Evolutionary conservation across 2,113 vertebrate genomes (phyloP).

Genomic region (Silurus asotus): DNA sequence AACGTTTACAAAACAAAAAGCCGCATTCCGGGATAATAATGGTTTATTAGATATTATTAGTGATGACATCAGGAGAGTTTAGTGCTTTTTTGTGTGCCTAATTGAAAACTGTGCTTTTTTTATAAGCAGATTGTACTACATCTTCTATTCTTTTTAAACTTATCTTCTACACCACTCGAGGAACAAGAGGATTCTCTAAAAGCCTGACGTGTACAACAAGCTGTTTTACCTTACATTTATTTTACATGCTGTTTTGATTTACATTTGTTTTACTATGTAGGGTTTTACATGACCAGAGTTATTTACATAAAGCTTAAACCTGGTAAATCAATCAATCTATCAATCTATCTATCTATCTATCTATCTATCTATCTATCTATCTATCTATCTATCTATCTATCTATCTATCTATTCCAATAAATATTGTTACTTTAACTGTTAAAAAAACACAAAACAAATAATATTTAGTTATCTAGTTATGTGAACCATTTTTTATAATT

Average conservation of each 20-base stretch:
- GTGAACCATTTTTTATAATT: no score
- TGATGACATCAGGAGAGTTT: background rate
- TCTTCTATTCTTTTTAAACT: background rate
- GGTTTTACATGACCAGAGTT: background rate
- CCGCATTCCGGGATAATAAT: background rate
- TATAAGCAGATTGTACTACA: conserved; percentile 31
- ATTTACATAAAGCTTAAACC: background rate
- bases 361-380: no score
- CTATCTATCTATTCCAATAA: no score
- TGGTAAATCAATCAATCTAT: background rate
- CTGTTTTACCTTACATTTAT: background rate
- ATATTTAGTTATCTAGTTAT: no score
- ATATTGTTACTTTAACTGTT: no score
- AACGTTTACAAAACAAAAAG: conserved; percentile 15
- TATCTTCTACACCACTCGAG: background rate
- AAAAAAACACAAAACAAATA: no score
- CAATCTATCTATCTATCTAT: no score
- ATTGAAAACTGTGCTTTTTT: conserved; percentile 28
- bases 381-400: no score
- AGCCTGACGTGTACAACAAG: conserved; percentile 9
- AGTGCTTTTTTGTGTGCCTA: conserved; percentile 30
- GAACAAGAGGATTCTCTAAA: conserved; percentile 19
- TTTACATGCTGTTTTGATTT: background rate
- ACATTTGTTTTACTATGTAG: background rate
- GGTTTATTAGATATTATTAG: conserved; percentile 10